phyloP scores from a whole-genome alignment of 2,797 vertebrate genomes.

The Iguana delicatissima region DNA sequence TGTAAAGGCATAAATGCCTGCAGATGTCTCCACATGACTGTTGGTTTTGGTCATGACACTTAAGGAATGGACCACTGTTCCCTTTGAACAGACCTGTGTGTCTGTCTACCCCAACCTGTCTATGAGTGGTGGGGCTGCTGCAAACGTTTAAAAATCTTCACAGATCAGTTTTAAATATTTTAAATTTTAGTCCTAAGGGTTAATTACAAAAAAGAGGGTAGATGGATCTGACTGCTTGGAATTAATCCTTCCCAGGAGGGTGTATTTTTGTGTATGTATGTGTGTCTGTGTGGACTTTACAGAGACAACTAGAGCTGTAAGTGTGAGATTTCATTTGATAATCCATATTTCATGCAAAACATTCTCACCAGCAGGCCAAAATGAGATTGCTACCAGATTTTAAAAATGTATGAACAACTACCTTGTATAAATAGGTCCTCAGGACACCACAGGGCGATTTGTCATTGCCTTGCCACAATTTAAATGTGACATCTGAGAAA shows the following conservation, averaged over 20 bases:
- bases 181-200: background rate
- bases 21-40: background rate
- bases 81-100: background rate
- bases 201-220: background rate
- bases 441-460: conserved; percentile 35
- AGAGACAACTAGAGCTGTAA: conserved; percentile 9
- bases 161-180: background rate
- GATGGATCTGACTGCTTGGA: background rate
- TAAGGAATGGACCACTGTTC: background rate
- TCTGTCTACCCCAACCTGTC: background rate
- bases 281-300: background rate
- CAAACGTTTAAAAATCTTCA: background rate
- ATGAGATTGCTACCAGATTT: conserved; percentile 42
- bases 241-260: background rate
- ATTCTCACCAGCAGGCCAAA: conserved; percentile 35
- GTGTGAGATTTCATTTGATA: conserved; percentile 33
- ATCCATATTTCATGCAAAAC: conserved; percentile 47
- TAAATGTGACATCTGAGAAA: conserved; percentile 43
- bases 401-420: conserved; percentile 49
- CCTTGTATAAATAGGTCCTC: conserved; percentile 35
- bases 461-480: conserved; percentile 41
- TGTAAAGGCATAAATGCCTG: background rate
- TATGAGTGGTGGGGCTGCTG: background rate
- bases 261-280: background rate
- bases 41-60: background rate